Percentiles rank a stretch among this genome's conserved stretches.
Evolutionary conservation across 2,888 invertebrate species (phyloP).

Genomic region (Brenthis ino): DNA sequence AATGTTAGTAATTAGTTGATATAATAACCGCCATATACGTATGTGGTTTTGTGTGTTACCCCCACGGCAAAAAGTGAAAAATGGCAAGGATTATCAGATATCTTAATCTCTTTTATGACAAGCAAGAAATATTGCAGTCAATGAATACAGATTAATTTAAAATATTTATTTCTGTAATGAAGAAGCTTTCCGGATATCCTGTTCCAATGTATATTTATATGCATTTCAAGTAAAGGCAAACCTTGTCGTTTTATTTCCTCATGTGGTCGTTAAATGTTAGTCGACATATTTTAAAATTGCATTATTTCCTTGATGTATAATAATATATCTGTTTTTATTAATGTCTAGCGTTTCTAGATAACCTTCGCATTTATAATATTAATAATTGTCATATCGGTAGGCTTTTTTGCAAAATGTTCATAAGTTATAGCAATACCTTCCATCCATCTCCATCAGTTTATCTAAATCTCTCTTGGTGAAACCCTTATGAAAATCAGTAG

Average conservation of each 20-base stretch:
- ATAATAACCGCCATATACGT: no score
- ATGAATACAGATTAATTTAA: not conserved
- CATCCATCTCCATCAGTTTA: no score
- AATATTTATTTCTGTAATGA: not conserved
- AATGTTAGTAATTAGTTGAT: no score
- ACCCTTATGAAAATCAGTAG: no score
- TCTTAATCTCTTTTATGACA: not conserved
- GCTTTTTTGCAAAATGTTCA: no score
- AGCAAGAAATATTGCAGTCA: not conserved
- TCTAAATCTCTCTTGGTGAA: no score
- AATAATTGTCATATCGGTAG: no score
- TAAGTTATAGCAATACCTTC: no score
- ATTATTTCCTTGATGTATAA: not conserved
- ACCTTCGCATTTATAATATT: no score
- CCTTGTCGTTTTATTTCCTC: constrained; percentile 12
- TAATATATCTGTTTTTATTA: not conserved
- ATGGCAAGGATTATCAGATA: no score
- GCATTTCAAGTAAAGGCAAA: constrained; percentile 5
- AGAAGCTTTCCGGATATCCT: constrained; percentile 8
- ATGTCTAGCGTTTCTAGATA: not conserved
- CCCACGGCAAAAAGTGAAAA: no score
- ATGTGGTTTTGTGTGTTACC: no score
- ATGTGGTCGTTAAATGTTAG: not conserved
- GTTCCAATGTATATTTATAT: constrained; percentile 10
- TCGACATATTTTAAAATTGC: not conserved